A percentile compares a stretch with the other conserved stretches of the same genome.
These are phyloP conservation scores for Manacus vitellinus DNA, from an alignment of 2,113 vertebrate species.

Conservation along the genomic window DNA sequence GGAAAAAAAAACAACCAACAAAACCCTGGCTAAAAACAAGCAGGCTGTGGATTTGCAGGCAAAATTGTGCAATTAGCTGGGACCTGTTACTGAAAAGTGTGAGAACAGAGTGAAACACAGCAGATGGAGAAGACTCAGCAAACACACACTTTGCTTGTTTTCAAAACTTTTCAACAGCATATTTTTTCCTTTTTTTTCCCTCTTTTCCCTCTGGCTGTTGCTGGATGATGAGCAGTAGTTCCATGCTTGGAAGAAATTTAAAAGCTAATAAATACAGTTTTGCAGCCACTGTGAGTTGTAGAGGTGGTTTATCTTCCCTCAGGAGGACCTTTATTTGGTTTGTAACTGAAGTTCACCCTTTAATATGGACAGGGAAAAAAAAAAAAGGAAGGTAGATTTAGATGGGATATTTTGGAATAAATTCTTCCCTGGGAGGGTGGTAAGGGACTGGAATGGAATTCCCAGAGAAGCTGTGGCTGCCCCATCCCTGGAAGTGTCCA, in stretches of 20 bases:
- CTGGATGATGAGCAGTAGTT: neutral
- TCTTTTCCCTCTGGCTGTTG: neutral
- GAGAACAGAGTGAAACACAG: neutral
- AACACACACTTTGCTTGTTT: neutral
- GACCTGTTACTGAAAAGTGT: neutral
- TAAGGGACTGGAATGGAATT: neutral
- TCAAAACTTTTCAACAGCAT: neutral
- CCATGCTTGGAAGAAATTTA: neutral
- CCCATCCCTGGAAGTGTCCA: neutral
- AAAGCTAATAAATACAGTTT: neutral
- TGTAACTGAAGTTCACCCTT: neutral
- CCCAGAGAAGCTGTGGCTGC: neutral
- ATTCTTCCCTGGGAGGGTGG: neutral
- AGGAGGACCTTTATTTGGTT: neutral
- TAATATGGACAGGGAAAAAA: neutral
- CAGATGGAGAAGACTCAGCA: neutral
- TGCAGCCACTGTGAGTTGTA: neutral
- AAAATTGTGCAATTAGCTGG: neutral
- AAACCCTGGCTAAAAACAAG: neutral
- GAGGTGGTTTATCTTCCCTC: neutral
- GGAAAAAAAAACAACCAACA: no score
- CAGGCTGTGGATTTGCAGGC: neutral
- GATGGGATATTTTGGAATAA: neutral
- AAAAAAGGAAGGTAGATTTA: neutral
- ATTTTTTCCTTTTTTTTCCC: fast-evolving